A percentile compares a stretch with the other conserved stretches of the same genome.
Evolutionary conservation across 2,888 invertebrate genomes (phyloP).

Genomic region (Saturnia pavonia): DNA sequence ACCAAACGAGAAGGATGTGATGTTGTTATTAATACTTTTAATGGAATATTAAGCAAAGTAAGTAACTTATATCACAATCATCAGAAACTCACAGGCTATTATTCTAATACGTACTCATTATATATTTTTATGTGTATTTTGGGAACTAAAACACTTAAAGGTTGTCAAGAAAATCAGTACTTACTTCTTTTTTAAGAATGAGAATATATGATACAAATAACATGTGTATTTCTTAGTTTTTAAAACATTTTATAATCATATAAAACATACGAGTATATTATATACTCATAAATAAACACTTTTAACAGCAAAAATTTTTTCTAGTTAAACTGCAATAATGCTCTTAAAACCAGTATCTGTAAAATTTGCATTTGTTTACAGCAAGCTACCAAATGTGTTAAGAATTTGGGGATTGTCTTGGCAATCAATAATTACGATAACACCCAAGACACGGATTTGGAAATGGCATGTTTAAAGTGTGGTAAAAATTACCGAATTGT

Average conservation of each 20-base stretch:
- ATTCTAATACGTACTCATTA: neutral
- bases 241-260: too few relatives aligned
- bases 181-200: too few relatives aligned
- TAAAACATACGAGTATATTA: too few relatives aligned
- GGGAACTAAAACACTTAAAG: neutral
- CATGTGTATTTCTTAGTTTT: too few relatives aligned
- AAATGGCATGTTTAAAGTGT: conserved; percentile 35
- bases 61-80: conserved; percentile 15
- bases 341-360: neutral
- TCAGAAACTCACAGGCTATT: too few relatives aligned
- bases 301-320: too few relatives aligned
- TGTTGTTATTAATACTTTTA: conserved; percentile 36
- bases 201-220: too few relatives aligned
- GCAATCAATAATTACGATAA: conserved; percentile 42
- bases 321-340: neutral
- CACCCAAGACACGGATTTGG: conserved; percentile 37
- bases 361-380: neutral
- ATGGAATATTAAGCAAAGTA: conserved; percentile 39
- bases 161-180: too few relatives aligned
- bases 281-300: too few relatives aligned
- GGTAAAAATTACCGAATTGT: conserved; percentile 34
- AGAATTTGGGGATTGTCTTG: conserved; percentile 28
- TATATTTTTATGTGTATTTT: neutral
- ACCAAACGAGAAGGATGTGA: conserved; percentile 31
- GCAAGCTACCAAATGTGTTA: neutral